Conservation (phyloP, 1,140 invertebrate species). For the Pissodes strobi region DNA sequence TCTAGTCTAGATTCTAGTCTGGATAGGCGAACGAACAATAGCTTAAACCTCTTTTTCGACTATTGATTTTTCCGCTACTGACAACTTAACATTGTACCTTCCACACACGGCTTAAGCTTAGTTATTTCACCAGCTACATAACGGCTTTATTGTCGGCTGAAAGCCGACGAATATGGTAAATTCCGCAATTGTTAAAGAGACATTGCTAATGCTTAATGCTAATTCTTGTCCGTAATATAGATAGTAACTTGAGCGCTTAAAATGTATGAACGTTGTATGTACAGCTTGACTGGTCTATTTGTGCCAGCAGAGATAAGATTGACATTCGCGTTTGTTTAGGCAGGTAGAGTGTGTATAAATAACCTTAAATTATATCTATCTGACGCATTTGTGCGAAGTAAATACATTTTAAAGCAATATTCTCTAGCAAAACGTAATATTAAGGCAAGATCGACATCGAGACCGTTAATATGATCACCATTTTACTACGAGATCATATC, state of each 20-base stretch:
- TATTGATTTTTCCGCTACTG: background rate
- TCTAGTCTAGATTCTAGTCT: slow-evolving; percentile 6
- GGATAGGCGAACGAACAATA: slow-evolving; percentile 11
- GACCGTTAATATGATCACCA: no score
- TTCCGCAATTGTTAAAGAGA: slow-evolving; percentile 24
- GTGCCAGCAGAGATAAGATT: slow-evolving; percentile 8
- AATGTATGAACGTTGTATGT: slow-evolving; percentile 27
- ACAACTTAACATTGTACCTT: slow-evolving; percentile 17
- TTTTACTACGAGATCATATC: no score
- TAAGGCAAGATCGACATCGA: no score
- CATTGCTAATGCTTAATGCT: slow-evolving; percentile 28
- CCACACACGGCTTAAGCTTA: slow-evolving; percentile 20
- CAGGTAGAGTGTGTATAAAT: no score
- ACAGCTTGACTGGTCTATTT: slow-evolving; percentile 23
- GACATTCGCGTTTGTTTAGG: slow-evolving; percentile 5
- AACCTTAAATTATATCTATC: no score
- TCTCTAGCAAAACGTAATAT: no score
- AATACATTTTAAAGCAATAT: no score
- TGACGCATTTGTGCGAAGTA: no score
- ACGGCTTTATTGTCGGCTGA: slow-evolving; percentile 19
- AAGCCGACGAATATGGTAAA: slow-evolving; percentile 29
- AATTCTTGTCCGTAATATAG: slow-evolving; percentile 26
- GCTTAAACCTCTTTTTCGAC: slow-evolving; percentile 1
- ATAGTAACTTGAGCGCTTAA: slow-evolving; percentile 26
- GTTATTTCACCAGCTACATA: slow-evolving; percentile 20